Evolutionary conservation across 2,888 invertebrate species (phyloP).

Genomic region (Eupithecia centaureata): DNA sequence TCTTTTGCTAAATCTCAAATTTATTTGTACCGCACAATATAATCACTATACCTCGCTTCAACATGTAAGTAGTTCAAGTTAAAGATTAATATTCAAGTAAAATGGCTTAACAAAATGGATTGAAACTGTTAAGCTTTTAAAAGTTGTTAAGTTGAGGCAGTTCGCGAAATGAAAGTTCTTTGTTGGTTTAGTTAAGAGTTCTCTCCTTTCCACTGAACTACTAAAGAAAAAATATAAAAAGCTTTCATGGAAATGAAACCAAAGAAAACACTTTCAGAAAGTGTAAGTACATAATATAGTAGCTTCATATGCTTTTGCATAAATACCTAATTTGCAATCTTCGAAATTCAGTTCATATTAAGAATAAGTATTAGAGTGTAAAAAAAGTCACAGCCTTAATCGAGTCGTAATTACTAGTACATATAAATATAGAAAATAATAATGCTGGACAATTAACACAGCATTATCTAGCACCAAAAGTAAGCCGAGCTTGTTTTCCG

Average conservation of each 20-base stretch:
- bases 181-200: conserved; percentile 4
- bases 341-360: no score
- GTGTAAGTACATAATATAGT: no score
- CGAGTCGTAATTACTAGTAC: no score
- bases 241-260: neutral
- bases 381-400: no score
- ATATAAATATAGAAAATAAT: no score
- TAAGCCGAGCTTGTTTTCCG: no score
- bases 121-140: conserved; percentile 22
- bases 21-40: neutral
- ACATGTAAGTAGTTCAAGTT: neutral
- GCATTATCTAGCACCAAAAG: no score
- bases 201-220: neutral
- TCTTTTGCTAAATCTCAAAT: neutral
- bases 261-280: neutral
- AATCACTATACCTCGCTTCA: neutral
- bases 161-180: conserved; percentile 5
- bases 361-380: no score
- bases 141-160: conserved; percentile 22
- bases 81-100: neutral
- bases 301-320: neutral
- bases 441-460: no score
- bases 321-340: neutral
- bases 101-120: conserved; percentile 23
- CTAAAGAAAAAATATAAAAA: neutral